Evolutionary conservation across 2,797 vertebrate genomes (phyloP).

Genomic region (Etheostoma nigrum): DNA sequence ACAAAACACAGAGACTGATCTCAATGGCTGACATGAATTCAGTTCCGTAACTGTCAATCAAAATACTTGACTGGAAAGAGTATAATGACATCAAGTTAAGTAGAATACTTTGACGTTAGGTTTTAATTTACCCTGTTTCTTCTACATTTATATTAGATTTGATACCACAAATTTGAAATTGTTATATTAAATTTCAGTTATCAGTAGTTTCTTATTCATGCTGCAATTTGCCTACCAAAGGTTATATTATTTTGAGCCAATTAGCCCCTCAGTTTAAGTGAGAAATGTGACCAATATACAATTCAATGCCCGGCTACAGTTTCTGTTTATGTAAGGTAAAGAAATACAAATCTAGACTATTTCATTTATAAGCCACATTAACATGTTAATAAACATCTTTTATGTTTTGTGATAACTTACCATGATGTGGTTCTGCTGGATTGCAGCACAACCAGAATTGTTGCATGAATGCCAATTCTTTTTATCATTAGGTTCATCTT

Average conservation of each 20-base stretch:
- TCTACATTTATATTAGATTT: background rate
- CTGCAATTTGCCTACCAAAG: background rate
- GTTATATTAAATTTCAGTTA: background rate
- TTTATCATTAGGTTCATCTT: slow-evolving; percentile 37
- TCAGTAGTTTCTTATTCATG: background rate
- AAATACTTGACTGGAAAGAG: background rate
- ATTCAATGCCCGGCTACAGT: background rate
- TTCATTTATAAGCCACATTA: background rate
- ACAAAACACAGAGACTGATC: background rate
- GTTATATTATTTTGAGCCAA: slow-evolving; percentile 11
- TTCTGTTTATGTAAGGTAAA: slow-evolving; percentile 1
- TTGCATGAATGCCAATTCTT: slow-evolving; percentile 45
- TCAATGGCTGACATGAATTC: background rate
- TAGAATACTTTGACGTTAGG: background rate
- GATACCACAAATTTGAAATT: background rate
- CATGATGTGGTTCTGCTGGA: slow-evolving; percentile 51
- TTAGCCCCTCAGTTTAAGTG: background rate
- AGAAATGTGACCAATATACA: slow-evolving; percentile 10
- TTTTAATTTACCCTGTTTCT: background rate
- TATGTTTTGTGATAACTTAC: slow-evolving; percentile 60
- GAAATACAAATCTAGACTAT: slow-evolving; percentile 7
- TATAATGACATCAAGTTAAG: background rate
- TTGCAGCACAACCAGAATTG: slow-evolving; percentile 51
- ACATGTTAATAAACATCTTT: slow-evolving; percentile 30
- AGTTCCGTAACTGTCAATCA: background rate